Percentiles rank a stretch among this genome's conserved stretches.
Conservation (phyloP, 2,888 invertebrate genomes). For the Cancer borealis region DNA sequence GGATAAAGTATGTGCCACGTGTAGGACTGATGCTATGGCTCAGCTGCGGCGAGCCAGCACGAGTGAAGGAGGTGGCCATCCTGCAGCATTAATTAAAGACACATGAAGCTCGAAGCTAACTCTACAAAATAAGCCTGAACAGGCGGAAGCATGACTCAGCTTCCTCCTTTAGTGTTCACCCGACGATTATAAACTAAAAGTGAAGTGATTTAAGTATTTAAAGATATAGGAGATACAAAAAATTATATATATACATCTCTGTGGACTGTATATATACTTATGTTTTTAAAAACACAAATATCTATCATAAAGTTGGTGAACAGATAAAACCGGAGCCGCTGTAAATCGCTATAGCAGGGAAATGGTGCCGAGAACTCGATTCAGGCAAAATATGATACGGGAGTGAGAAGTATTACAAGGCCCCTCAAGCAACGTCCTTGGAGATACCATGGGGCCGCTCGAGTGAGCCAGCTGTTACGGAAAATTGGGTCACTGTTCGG, state of each 20-base stretch:
- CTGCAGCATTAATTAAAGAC: neutral
- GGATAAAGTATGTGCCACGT: neutral
- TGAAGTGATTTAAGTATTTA: neutral
- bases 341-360: neutral
- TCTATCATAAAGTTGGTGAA: neutral
- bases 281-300: neutral
- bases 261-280: neutral
- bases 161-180: neutral
- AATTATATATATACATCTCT: neutral
- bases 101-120: neutral
- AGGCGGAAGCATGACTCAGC: neutral
- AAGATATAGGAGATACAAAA: neutral
- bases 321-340: neutral
- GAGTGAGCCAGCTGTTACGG: neutral
- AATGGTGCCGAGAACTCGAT: neutral
- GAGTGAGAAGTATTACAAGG: neutral
- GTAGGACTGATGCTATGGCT: neutral
- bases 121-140: neutral
- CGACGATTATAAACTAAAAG: neutral
- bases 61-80: neutral
- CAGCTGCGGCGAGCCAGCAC: neutral
- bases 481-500: neutral
- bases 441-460: neutral
- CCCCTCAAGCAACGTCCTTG: slow-evolving; percentile 9
- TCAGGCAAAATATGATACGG: neutral